These are phyloP conservation scores for Crotalus helleri DNA, from an alignment of 2,113 vertebrate genomes.

Conservation along the genomic window DNA sequence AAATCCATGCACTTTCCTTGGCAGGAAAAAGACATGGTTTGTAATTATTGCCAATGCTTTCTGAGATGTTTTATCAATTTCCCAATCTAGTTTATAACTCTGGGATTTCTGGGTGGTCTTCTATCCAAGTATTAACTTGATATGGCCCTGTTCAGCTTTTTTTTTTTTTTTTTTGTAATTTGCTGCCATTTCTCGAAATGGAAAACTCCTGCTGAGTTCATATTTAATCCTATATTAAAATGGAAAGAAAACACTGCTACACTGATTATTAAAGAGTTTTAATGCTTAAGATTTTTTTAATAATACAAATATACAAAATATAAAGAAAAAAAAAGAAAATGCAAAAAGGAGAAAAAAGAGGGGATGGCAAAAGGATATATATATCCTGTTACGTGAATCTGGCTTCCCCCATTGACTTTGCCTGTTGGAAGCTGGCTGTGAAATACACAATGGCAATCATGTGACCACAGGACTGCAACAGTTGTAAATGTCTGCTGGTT, in stretches of 20 bases:
- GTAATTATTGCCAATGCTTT: background rate
- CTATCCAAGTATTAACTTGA: background rate
- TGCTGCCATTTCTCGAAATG: background rate
- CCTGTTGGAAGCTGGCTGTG: background rate
- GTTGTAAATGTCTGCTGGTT: background rate
- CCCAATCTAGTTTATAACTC: background rate
- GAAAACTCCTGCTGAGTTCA: background rate
- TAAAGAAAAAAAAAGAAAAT: background rate
- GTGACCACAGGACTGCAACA: background rate
- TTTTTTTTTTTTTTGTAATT: background rate
- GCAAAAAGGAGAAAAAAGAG: background rate
- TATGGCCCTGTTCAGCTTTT: background rate
- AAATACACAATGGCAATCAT: background rate
- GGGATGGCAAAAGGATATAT: no score
- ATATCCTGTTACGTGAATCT: background rate
- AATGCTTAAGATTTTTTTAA: background rate
- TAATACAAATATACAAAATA: background rate
- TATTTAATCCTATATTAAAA: background rate
- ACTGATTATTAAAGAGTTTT: background rate
- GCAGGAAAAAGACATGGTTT: background rate
- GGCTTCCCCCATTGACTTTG: background rate
- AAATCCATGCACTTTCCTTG: background rate
- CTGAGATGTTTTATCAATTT: background rate
- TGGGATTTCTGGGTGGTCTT: background rate
- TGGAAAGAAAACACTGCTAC: background rate